Conservation (phyloP, 2,888 invertebrate species). For the Alloscopus bannaensis region DNA sequence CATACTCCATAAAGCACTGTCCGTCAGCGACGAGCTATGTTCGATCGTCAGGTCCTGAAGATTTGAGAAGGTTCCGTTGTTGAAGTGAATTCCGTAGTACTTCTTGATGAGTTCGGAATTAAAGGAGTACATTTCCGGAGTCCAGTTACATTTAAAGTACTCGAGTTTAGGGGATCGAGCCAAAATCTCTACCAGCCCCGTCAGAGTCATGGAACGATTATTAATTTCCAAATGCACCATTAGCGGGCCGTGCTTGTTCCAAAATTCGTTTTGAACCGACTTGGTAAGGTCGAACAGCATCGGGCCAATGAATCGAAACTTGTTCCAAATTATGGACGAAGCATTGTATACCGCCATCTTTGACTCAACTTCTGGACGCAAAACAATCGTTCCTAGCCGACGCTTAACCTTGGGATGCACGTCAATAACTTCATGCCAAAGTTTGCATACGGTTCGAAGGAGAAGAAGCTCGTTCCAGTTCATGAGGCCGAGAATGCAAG, state of each 20-base stretch:
- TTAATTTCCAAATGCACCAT: constrained; percentile 67
- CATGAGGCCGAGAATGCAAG: constrained; percentile 64
- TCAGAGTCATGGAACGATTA: constrained; percentile 67
- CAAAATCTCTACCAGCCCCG: constrained; percentile 69
- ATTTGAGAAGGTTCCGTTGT: constrained; percentile 68
- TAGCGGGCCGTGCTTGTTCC: constrained; percentile 67
- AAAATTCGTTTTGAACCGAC: constrained; percentile 68
- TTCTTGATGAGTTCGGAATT: constrained; percentile 71
- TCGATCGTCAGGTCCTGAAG: constrained; percentile 65
- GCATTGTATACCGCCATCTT: constrained; percentile 66
- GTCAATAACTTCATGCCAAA: constrained; percentile 68
- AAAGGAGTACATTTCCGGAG: constrained; percentile 71
- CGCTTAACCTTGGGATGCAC: constrained; percentile 43
- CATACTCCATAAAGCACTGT: constrained; percentile 68
- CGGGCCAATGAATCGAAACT: constrained; percentile 64
- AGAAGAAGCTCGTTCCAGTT: constrained; percentile 70
- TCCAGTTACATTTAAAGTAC: constrained; percentile 66
- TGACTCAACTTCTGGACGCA: constrained; percentile 56
- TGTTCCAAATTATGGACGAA: constrained; percentile 67
- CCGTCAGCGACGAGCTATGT: constrained; percentile 68
- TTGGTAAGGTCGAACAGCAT: constrained; percentile 66
- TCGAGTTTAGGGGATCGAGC: constrained; percentile 67
- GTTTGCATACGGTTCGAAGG: constrained; percentile 65
- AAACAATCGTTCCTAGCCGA: constrained; percentile 54
- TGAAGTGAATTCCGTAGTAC: constrained; percentile 70